Evolutionary conservation across 2,113 vertebrate species (phyloP), one percentile per base, ranked within the genome.

Genomic region (Zosterops lateralis): DNA sequence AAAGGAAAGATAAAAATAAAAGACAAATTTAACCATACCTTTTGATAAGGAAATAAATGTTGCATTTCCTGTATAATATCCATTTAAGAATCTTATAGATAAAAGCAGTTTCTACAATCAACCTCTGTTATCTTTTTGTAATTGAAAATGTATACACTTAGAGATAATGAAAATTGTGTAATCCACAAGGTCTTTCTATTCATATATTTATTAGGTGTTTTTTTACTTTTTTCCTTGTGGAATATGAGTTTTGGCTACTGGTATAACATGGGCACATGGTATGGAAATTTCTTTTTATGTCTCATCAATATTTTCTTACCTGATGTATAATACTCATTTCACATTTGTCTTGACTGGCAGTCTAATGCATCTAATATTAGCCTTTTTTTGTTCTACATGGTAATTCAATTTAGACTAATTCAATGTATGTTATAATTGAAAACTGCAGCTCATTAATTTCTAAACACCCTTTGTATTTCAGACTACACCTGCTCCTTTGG

Each of bases 361-460:
- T 78, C 84, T 91, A 78, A 28, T 84, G 79, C 26, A 26, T 95
- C 79, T 71, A 83, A 40, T 92, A 96, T 81, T 84, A 89, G 60
- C 66, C 72, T 50, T 95, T 95, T 91, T 85, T 66, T 53, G 80
- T 92, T 80, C 87, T 84, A 79, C 34, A 32, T 7, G n/a, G 53
- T 91, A 93, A 95, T 96, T 94, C 60, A 94, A 92, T 87, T 93
- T 89, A 91, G 36, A 87, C 3, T 85, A 82, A 95, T 88, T 94
- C 72, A 90, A 51, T 90, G 51, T 21, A 86, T 77, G 57, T 87
- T 95, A 50, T 87, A 96, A 96, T 28, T 86, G 81, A 92, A 95
- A 94, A 80, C 86, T 77, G 82, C 66, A 92, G 71, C 87, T 97
- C 86, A 71, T 96, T 95, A 92, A 92, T 94, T 96, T 93, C 72